Percentiles rank a stretch among this genome's conserved stretches.
Evolutionary conservation across 2,113 vertebrate genomes (phyloP).

Genomic region (Gymnarchus niloticus): DNA sequence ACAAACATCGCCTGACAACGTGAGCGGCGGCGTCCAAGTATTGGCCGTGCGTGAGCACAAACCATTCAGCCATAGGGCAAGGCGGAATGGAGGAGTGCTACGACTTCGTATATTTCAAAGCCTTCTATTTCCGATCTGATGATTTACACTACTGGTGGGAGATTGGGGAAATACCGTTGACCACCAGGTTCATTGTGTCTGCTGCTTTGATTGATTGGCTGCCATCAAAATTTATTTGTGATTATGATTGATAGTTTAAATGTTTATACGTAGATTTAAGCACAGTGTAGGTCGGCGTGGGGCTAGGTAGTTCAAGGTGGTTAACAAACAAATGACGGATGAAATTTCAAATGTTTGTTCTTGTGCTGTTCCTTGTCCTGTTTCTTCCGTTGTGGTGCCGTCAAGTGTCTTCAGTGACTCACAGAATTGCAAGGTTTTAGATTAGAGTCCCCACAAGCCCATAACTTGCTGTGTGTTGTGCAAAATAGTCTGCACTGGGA

Average conservation of each 20-base stretch:
- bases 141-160: neutral
- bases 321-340: neutral
- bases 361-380: neutral
- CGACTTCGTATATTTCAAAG: neutral
- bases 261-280: neutral
- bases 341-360: too few relatives aligned
- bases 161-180: neutral
- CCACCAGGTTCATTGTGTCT: neutral
- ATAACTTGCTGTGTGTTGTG: neutral
- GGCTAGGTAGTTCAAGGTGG: neutral
- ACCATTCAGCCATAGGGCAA: neutral
- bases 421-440: neutral
- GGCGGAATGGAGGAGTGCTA: neutral
- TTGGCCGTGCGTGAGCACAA: neutral
- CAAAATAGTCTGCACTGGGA: neutral
- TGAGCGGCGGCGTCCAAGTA: constrained; percentile 9
- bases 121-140: neutral
- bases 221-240: neutral
- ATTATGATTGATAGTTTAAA: neutral
- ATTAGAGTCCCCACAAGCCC: neutral
- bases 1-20: constrained; percentile 23
- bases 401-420: neutral
- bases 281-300: neutral
- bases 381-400: neutral
- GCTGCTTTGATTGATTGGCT: neutral